Evolutionary conservation across 2,113 vertebrate genomes (phyloP), one percentile per base, ranked within the genome.

Genomic region (Prunella fulvescens): DNA sequence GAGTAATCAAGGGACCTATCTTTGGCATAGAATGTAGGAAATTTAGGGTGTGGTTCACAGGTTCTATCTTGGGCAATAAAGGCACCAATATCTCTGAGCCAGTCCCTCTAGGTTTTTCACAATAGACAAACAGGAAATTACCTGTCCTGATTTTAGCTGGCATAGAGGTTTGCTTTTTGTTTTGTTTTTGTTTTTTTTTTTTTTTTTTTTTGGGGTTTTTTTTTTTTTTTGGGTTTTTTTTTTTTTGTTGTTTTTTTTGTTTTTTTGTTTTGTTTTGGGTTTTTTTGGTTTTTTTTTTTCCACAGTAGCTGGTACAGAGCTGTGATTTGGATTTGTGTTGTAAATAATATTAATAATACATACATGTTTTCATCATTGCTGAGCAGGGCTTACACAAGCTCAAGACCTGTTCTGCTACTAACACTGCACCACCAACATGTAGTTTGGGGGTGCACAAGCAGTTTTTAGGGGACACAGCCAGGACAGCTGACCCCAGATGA

Each of bases 41-140:
- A 93, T 70, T 51, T 33, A 66, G 67, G 79, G 62, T 62, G 60
- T 62, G 54, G 50, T 54, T 90, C 31, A 51, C 50, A 47, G 40
- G 11, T 61, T 73, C 62, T 83, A 14, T 77, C 66, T 92, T 72
- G 35, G 45, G 50, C 33, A 92, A 70, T 61, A 71, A 82, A 80
- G 50, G 14, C 42, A 92, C 29, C 14, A 39, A 18, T 58, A 73
- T 44, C 42, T 93, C 85, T 90, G 33, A 90, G 42, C 3, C 42
- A 78, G 47, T 81, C 47, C 50, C 82, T 90, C 88, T 81, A 96
- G 37, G 48, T 71, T 94, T 95, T 87, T 93, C 70, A 57, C 5
- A 26, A 62, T 14, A 48, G 61, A 92, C 23, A 50, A 73, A 50
- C 22, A 88, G 76, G 76, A 92, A 92, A 92, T 83, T 73, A 83